These are phyloP conservation scores for Microtus oregoni DNA, from an alignment of 2,113 vertebrate genomes.

Conservation along the genomic window DNA sequence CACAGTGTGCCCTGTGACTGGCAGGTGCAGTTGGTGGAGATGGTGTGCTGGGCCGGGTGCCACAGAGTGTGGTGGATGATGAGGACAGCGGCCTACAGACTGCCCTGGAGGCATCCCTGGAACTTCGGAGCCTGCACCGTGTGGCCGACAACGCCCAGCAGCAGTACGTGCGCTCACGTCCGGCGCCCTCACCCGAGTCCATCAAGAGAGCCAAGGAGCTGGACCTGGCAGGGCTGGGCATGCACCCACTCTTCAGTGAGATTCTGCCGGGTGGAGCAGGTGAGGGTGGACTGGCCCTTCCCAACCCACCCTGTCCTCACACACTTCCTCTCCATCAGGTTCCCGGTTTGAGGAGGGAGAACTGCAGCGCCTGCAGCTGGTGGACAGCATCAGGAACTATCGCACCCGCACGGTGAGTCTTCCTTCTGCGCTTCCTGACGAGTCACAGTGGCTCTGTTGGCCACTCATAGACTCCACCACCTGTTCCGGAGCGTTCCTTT, in stretches of 20 bases:
- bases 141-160: constrained; percentile 94
- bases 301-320: background rate
- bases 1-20: rapidly evolving
- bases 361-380: constrained; percentile 92
- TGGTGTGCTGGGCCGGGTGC: constrained; percentile 93
- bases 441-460: background rate
- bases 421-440: background rate
- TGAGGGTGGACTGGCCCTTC: rapidly evolving
- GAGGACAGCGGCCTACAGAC: constrained; percentile 91
- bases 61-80: constrained; percentile 94
- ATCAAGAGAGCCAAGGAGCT: constrained; percentile 93
- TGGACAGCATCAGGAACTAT: constrained; percentile 94
- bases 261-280: rapidly evolving
- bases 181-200: constrained; percentile 92
- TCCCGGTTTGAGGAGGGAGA: constrained; percentile 90
- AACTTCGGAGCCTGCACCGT: constrained; percentile 89
- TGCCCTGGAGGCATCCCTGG: constrained; percentile 88
- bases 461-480: background rate
- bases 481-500: background rate
- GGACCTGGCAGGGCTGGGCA: constrained; percentile 88
- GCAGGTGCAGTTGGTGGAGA: constrained; percentile 77
- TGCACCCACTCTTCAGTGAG: constrained; percentile 95
- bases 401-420: constrained; percentile 92
- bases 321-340: constrained; percentile 82
- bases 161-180: constrained; percentile 95